A percentile compares a stretch with the other conserved stretches of the same genome.
These are phyloP conservation scores for Ophion obscuratus DNA, from an alignment of 2,888 invertebrate species.

Conservation along the genomic window DNA sequence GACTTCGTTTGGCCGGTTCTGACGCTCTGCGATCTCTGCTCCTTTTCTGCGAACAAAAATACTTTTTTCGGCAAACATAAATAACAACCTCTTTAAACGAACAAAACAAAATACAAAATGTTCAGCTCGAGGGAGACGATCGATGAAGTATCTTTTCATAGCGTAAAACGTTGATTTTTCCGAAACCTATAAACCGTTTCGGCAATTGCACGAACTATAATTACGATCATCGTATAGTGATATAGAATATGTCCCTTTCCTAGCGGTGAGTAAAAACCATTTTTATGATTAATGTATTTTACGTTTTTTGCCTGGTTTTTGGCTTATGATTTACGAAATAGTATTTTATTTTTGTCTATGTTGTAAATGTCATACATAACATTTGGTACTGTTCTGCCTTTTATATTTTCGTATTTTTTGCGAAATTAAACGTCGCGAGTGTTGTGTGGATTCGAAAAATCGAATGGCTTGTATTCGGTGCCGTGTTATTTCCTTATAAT, in stretches of 20 bases:
- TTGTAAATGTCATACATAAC: neutral
- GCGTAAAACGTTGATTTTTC: neutral
- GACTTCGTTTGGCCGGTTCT: conserved; percentile 47
- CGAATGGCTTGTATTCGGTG: no score
- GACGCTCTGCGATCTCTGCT: conserved; percentile 9
- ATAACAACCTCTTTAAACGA: neutral
- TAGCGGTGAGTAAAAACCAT: conserved; percentile 57
- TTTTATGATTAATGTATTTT: neutral
- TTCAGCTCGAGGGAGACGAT: neutral
- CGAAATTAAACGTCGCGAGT: neutral
- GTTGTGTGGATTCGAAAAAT: no score
- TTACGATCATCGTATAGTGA: neutral
- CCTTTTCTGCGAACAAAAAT: no score
- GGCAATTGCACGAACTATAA: neutral
- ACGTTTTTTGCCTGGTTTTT: neutral
- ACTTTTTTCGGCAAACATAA: neutral
- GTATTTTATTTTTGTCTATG: neutral
- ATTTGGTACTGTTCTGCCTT: neutral
- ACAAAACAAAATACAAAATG: neutral
- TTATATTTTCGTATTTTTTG: neutral
- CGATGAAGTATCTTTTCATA: neutral
- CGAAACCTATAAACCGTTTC: neutral
- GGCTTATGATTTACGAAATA: neutral
- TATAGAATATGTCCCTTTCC: conserved; percentile 56
- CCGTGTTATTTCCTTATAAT: neutral